phyloP scores from a whole-genome alignment of 2,797 vertebrate species.

The Setipinna tenuifilis region DNA sequence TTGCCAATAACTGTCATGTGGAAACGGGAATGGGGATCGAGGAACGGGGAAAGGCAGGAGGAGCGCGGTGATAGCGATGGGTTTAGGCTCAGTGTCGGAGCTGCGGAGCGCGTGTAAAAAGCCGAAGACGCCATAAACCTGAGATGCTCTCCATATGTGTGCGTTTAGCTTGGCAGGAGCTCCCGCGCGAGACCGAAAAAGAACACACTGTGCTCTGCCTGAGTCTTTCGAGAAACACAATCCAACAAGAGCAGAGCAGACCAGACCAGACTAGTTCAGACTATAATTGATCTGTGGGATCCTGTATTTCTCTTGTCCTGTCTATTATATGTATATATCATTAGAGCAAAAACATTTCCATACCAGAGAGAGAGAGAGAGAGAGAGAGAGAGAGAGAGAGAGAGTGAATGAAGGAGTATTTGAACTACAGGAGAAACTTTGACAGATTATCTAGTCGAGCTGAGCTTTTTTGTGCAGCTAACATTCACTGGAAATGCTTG shows the following conservation, averaged over 20 bases:
- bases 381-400: too few species aligned
- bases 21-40: not conserved
- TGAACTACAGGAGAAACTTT: not conserved
- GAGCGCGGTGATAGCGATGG: not conserved
- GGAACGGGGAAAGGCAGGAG: too few species aligned
- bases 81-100: not conserved
- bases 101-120: too few species aligned
- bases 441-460: not conserved
- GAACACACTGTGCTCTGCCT: slow-evolving; percentile 15
- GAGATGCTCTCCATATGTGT: slow-evolving; percentile 32
- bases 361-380: not conserved
- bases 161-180: slow-evolving; percentile 30
- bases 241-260: not conserved
- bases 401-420: too few species aligned
- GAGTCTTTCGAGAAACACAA: slow-evolving; percentile 11
- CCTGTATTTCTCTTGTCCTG: not conserved
- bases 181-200: not conserved
- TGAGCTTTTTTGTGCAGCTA: not conserved
- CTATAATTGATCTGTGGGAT: not conserved
- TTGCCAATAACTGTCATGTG: slow-evolving; percentile 5
- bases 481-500: not conserved
- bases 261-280: slow-evolving; percentile 13
- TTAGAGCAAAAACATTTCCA: slow-evolving; percentile 20
- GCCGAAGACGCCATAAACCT: slow-evolving; percentile 5
- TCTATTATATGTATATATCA: not conserved